These are phyloP conservation scores for Mythimna impura DNA, from an alignment of 2,888 invertebrate species.

Conservation along the genomic window DNA sequence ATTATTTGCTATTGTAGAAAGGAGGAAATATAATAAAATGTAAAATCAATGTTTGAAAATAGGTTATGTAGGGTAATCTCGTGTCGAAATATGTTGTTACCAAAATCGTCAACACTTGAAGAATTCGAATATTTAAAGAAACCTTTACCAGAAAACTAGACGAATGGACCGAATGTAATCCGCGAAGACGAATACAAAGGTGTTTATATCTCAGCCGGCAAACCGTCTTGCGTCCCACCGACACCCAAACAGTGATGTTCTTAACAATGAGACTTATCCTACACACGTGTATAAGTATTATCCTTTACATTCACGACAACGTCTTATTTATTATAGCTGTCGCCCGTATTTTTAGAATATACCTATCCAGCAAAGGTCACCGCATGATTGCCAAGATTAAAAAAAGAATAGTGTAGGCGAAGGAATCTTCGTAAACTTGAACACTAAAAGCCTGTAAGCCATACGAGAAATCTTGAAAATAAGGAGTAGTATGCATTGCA, in stretches of 20 bases:
- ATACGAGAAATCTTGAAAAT: constrained; percentile 4
- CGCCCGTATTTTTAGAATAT: not conserved
- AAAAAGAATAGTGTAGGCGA: not conserved
- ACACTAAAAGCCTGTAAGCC: constrained; percentile 1
- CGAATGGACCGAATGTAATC: not conserved
- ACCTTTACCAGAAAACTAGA: not conserved
- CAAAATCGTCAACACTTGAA: not conserved
- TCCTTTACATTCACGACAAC: not conserved
- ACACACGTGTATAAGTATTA: not conserved
- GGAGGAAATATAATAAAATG: not conserved
- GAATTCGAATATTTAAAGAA: not conserved
- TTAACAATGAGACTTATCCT: not conserved
- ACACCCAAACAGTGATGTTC: not conserved
- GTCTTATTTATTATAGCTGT: not conserved
- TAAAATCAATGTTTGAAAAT: too few species aligned
- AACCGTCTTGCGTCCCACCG: too few species aligned
- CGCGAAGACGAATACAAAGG: not conserved
- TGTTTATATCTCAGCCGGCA: not conserved
- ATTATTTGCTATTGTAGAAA: not conserved
- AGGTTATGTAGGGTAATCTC: too few species aligned
- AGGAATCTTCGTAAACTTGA: not conserved
- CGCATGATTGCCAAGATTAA: not conserved
- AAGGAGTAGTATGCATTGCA: constrained; percentile 33
- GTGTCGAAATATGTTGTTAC: not conserved
- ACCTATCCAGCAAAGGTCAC: not conserved